Percentiles rank a stretch among this genome's conserved stretches.
Evolutionary conservation across 2,797 vertebrate genomes (phyloP).

Genomic region (Ambastaia sidthimunki): DNA sequence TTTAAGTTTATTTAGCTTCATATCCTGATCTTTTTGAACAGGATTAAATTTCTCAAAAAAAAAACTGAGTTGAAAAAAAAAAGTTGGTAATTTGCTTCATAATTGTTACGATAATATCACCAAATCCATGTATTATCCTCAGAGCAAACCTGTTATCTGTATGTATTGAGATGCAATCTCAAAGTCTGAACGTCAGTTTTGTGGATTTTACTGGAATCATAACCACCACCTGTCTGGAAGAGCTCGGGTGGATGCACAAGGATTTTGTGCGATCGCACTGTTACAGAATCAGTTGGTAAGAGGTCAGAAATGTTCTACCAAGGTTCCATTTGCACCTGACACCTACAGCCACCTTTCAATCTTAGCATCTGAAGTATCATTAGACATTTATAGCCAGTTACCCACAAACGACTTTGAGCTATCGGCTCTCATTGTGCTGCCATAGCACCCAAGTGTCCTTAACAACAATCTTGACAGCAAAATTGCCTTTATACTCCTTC

Average conservation of each 20-base stretch:
- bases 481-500: background rate
- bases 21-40: too few relatives aligned
- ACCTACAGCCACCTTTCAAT: background rate
- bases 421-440: constrained; percentile 6
- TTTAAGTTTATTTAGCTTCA: too few relatives aligned
- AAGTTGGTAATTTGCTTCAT: too few relatives aligned
- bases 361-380: constrained; percentile 2
- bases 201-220: background rate
- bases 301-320: background rate
- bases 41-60: too few relatives aligned
- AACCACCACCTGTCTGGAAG: background rate
- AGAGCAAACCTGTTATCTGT: too few relatives aligned
- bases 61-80: too few relatives aligned
- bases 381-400: constrained; percentile 31
- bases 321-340: constrained; percentile 10
- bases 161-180: background rate
- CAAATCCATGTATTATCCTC: too few relatives aligned
- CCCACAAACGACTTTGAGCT: constrained; percentile 35
- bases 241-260: background rate
- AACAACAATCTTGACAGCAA: constrained; percentile 31
- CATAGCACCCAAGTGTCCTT: background rate
- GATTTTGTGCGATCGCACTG: background rate
- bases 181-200: background rate
- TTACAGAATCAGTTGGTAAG: constrained; percentile 8
- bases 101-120: too few relatives aligned